Evolutionary conservation across 2,113 vertebrate genomes (phyloP).

Genomic region (Eurystomus gularis): DNA sequence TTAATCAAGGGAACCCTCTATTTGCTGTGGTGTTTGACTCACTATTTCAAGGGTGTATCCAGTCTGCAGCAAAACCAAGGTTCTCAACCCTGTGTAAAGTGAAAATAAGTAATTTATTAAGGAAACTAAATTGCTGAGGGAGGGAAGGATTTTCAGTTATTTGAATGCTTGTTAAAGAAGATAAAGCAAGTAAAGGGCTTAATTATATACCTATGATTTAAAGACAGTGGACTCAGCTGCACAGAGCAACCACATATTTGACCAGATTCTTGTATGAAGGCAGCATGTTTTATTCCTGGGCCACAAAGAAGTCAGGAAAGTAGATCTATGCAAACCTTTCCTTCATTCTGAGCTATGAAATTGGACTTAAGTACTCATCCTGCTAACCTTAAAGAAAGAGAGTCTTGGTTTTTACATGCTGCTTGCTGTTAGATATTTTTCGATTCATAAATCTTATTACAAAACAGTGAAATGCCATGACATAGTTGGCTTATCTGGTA

Average conservation of each 20-base stretch:
- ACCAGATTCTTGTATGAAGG: background rate
- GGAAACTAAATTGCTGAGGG: background rate
- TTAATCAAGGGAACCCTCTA: background rate
- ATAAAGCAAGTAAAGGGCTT: background rate
- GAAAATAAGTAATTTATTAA: slow-evolving; percentile 8
- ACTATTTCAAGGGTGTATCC: background rate
- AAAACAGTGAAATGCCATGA: background rate
- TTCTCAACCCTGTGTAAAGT: background rate
- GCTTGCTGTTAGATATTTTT: background rate
- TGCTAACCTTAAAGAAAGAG: background rate
- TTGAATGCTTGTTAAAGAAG: background rate
- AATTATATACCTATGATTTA: background rate
- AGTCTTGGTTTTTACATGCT: background rate
- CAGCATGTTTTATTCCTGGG: background rate
- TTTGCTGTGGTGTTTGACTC: background rate
- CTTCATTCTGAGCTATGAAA: background rate
- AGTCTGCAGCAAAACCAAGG: background rate
- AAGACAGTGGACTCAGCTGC: background rate
- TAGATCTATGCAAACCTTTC: background rate
- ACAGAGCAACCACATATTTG: background rate
- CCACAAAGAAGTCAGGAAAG: background rate
- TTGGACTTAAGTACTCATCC: background rate
- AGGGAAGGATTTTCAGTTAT: background rate
- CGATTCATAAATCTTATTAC: background rate
- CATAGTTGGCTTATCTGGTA: background rate